Conservation (phyloP, 2,113 vertebrate genomes). For the Macaca fascicularis region DNA sequence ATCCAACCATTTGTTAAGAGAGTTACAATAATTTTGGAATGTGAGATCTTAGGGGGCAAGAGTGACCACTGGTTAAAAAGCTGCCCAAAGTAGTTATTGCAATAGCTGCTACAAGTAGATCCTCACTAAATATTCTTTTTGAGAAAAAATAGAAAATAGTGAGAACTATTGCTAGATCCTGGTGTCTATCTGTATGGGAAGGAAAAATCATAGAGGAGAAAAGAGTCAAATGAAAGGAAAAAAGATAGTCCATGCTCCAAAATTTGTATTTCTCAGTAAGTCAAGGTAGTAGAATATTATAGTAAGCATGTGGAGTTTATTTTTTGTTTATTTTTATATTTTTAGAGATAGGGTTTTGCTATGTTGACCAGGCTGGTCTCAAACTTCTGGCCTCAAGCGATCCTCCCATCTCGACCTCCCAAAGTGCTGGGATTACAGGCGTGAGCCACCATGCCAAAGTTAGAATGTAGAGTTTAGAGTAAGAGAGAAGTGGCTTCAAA, state of each 20-base stretch:
- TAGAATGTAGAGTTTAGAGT: neutral
- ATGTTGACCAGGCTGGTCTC: neutral
- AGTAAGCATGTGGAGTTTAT: neutral
- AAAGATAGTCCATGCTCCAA: neutral
- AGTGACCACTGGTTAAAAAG: neutral
- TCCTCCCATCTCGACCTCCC: neutral
- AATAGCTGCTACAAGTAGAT: neutral
- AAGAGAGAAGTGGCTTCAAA: neutral
- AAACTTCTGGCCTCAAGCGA: neutral
- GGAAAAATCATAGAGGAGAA: slow-evolving; percentile 4
- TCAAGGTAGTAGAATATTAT: neutral
- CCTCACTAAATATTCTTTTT: neutral
- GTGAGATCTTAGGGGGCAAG: neutral
- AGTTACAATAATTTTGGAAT: slow-evolving; percentile 30
- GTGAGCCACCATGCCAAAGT: neutral
- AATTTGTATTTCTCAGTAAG: neutral
- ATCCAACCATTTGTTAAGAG: neutral
- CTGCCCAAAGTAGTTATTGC: neutral
- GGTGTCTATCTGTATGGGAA: neutral
- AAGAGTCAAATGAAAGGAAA: neutral
- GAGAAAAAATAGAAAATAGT: neutral
- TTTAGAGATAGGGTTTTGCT: neutral
- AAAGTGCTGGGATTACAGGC: neutral
- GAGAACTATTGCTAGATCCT: neutral
- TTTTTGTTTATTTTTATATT: neutral